phyloP scores from a whole-genome alignment of 2,113 vertebrate genomes.

The Zosterops hypoxanthus region DNA sequence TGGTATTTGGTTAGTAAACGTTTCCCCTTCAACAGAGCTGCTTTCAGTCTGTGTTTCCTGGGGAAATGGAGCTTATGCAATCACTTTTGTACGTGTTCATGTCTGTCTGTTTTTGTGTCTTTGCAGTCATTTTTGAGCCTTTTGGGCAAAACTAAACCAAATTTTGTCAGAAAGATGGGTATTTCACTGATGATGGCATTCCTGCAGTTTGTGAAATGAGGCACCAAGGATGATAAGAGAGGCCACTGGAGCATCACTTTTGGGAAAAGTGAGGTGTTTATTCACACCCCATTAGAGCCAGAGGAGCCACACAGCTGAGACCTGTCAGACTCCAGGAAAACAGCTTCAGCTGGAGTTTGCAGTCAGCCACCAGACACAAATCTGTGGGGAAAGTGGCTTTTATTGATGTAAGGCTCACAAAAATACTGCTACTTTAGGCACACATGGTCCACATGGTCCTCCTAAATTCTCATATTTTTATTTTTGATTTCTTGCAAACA shows the following conservation, averaged over 20 bases:
- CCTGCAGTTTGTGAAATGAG: not conserved
- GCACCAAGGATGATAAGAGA: not conserved
- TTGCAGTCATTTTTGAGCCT: not conserved
- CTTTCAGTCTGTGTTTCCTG: constrained; percentile 47
- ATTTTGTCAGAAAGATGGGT: not conserved
- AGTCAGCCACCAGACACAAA: not conserved
- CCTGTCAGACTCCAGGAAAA: constrained; percentile 18
- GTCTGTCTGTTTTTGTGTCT: not conserved
- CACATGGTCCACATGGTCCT: not conserved
- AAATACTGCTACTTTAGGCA: not conserved
- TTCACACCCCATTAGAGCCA: not conserved
- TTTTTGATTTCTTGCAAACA: not conserved
- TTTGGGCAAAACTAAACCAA: not conserved
- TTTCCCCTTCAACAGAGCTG: constrained; percentile 12
- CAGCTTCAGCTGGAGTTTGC: constrained; percentile 25
- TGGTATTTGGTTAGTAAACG: constrained; percentile 14
- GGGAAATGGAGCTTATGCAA: constrained; percentile 52
- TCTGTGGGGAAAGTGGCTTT: not conserved
- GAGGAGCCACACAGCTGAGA: constrained; percentile 30
- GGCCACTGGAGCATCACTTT: not conserved
- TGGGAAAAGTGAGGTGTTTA: not conserved
- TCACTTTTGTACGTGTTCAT: not conserved
- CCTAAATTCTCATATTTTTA: not conserved
- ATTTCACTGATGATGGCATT: not conserved
- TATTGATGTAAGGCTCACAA: not conserved